phyloP scores from a whole-genome alignment of 1,140 invertebrate genomes.

The Drosophila nikananu region DNA sequence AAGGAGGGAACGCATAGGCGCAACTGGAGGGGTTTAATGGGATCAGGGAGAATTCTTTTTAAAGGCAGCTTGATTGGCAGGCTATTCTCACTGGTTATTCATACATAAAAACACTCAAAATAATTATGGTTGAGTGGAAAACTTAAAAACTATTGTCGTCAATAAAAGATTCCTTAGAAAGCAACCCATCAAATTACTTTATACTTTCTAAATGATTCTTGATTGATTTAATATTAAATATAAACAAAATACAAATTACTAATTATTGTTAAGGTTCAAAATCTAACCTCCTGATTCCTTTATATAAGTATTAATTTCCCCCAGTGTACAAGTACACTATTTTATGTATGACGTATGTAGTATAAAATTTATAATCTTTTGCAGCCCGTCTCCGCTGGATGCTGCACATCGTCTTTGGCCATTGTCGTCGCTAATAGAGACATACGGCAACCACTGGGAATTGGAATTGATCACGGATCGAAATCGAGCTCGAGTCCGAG shows the following conservation, averaged over 20 bases:
- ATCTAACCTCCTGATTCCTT: no score
- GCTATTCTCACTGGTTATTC: not conserved
- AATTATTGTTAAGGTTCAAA: not conserved
- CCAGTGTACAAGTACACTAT: conserved; percentile 19
- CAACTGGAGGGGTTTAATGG: conserved; percentile 5
- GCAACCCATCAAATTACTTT: not conserved
- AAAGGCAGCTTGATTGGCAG: conserved; percentile 16
- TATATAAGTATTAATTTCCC: not conserved
- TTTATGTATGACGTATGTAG: conserved; percentile 31
- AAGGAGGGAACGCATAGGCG: conserved; percentile 4
- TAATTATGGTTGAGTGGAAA: not conserved
- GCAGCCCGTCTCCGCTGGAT: conserved; percentile 36
- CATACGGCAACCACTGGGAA: conserved; percentile 47
- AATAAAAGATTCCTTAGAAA: not conserved
- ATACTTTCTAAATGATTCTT: not conserved
- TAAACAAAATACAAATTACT: no score
- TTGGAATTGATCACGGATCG: conserved; percentile 48
- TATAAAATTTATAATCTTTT: conserved; percentile 65
- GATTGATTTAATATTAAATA: not conserved
- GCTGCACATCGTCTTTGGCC: conserved; percentile 34
- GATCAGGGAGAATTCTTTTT: conserved; percentile 10
- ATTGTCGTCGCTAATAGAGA: conserved; percentile 62
- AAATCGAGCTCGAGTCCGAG: conserved; percentile 5
- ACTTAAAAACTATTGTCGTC: not conserved
- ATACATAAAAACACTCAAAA: not conserved